Conservation (phyloP, 2,113 vertebrate species). For the Otis tarda region DNA sequence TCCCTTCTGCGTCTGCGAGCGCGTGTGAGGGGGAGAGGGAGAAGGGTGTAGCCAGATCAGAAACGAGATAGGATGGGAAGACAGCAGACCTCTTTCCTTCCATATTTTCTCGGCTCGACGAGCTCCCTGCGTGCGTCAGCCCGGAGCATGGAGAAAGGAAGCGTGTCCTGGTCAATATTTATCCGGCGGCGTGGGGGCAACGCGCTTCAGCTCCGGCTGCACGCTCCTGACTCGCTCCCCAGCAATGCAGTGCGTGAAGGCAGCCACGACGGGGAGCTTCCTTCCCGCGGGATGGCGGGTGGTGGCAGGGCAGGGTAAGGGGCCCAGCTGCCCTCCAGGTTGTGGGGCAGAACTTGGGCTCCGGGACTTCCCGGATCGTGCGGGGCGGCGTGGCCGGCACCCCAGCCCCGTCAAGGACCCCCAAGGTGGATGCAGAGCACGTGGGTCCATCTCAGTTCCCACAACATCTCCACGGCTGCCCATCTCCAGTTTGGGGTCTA, state of each 20-base stretch:
- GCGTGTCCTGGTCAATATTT: background rate
- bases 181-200: background rate
- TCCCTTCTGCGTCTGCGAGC: background rate
- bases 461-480: fast-evolving
- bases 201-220: background rate
- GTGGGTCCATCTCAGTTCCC: fast-evolving
- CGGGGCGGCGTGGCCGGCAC: fast-evolving
- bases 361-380: fast-evolving
- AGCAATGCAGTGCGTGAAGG: background rate
- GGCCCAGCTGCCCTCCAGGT: background rate
- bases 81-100: background rate
- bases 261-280: slow-evolving; percentile 24
- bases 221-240: background rate
- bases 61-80: background rate
- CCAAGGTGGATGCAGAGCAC: background rate
- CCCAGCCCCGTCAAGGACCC: background rate
- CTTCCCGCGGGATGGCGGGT: background rate
- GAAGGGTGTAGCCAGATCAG: background rate
- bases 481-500: background rate
- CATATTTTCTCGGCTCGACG: background rate
- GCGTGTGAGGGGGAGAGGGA: background rate
- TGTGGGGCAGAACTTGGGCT: background rate
- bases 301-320: background rate
- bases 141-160: background rate
- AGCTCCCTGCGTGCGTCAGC: background rate